Evolutionary conservation across 1,140 invertebrate genomes (phyloP).

Genomic region (Brachionus paranguensis): DNA sequence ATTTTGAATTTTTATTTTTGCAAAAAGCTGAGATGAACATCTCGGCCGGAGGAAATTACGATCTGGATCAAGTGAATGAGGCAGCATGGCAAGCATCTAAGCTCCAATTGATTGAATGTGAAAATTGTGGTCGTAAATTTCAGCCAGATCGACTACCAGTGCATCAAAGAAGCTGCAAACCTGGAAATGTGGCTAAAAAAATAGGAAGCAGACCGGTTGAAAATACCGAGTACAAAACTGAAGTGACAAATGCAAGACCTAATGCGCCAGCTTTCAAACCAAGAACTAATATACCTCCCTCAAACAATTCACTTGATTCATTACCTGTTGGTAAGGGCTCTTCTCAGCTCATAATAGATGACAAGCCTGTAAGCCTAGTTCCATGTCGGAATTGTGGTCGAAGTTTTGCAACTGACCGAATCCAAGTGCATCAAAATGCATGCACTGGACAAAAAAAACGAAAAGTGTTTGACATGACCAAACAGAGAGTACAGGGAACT

Average conservation of each 20-base stretch:
- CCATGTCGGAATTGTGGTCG: constrained; percentile 55
- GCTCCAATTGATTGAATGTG: constrained; percentile 61
- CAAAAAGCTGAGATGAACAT: neutral
- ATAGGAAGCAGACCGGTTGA: neutral
- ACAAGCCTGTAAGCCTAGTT: constrained; percentile 42
- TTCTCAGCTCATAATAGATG: neutral
- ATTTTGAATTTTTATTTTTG: neutral
- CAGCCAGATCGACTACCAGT: constrained; percentile 63
- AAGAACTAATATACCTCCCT: neutral
- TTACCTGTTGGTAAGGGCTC: neutral
- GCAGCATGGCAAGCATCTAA: constrained; percentile 55
- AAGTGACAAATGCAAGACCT: neutral
- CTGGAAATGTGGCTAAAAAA: constrained; percentile 43
- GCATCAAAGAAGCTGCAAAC: constrained; percentile 63
- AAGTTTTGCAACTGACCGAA: constrained; percentile 70
- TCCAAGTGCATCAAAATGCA: constrained; percentile 73
- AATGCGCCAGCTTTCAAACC: neutral
- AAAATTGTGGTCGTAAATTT: constrained; percentile 66
- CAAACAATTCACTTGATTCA: neutral
- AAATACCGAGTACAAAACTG: neutral
- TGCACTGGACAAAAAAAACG: constrained; percentile 63
- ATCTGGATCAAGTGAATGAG: constrained; percentile 33
- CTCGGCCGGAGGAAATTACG: neutral
- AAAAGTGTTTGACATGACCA: constrained; percentile 76
- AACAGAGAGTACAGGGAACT: constrained; percentile 75